These are phyloP conservation scores for Helicoverpa zea DNA, from an alignment of 1,140 invertebrate species.

Conservation along the genomic window DNA sequence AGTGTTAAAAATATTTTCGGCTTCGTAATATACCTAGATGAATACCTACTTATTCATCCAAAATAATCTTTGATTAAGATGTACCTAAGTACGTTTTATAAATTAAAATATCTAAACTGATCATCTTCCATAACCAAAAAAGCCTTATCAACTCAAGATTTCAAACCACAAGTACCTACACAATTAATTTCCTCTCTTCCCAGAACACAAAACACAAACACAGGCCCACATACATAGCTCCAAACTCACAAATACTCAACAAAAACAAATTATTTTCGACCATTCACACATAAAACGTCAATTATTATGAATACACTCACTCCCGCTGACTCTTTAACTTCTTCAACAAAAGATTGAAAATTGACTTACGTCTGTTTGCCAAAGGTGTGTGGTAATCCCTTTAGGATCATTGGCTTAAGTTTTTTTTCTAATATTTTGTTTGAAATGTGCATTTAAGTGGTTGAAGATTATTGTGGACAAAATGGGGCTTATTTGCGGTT, in stretches of 20 bases:
- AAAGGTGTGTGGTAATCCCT: conserved; percentile 61
- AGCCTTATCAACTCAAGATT: not conserved
- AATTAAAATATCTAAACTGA: too few species aligned
- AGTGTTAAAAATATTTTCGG: too few species aligned
- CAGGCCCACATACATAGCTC: conserved; percentile 29
- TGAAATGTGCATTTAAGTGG: not conserved
- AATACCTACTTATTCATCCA: too few species aligned
- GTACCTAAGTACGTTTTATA: too few species aligned
- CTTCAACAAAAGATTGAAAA: conserved; percentile 67
- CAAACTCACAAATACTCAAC: conserved; percentile 8
- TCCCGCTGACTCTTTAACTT: conserved; percentile 54
- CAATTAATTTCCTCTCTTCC: conserved; percentile 3
- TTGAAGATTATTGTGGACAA: not conserved
- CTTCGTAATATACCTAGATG: too few species aligned
- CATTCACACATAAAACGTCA: conserved; percentile 37
- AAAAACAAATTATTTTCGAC: conserved; percentile 40
- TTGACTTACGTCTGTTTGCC: conserved; percentile 55
- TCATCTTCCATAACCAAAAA: too few species aligned
- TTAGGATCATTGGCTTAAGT: conserved; percentile 37
- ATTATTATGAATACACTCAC: conserved; percentile 36
- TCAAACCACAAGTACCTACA: not conserved
- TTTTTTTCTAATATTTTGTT: not conserved
- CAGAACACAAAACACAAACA: not conserved
- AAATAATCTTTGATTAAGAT: too few species aligned
- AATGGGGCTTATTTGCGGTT: not conserved